phyloP scores from a whole-genome alignment of 92 coral and sea anemone species.

The Muricea muricata region DNA sequence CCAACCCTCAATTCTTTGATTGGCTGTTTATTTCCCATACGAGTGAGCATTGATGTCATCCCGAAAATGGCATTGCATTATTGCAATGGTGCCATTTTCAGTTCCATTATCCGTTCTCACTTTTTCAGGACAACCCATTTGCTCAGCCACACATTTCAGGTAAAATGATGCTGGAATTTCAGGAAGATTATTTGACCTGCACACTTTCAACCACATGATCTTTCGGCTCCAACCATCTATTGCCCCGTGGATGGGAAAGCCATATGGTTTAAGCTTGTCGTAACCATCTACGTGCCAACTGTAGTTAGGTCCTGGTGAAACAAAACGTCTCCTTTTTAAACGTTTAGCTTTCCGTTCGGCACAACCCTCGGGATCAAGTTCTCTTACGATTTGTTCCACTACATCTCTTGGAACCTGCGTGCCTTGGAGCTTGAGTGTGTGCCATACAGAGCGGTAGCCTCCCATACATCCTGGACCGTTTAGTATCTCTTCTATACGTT shows the following conservation, averaged over 20 bases:
- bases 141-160: constrained; percentile 41
- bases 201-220: constrained; percentile 49
- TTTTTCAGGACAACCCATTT: constrained; percentile 48
- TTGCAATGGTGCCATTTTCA: constrained; percentile 49
- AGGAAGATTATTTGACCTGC: constrained; percentile 49
- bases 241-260: constrained; percentile 51
- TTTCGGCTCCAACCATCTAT: constrained; percentile 64
- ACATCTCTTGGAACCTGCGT: constrained; percentile 40
- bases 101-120: constrained; percentile 48
- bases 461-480: constrained; percentile 62
- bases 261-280: constrained; percentile 54
- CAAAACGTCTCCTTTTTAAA: constrained; percentile 41
- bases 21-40: constrained; percentile 35
- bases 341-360: too few relatives aligned
- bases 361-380: constrained; percentile 61
- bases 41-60: constrained; percentile 15
- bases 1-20: constrained; percentile 51
- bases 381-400: constrained; percentile 44
- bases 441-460: constrained; percentile 52
- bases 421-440: constrained; percentile 36
- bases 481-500: constrained; percentile 48
- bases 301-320: constrained; percentile 42
- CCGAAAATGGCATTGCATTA: constrained; percentile 43
- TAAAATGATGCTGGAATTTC: constrained; percentile 49
- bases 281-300: constrained; percentile 60